phyloP scores from a whole-genome alignment of 1,140 invertebrate species.

The Achroia grisella region DNA sequence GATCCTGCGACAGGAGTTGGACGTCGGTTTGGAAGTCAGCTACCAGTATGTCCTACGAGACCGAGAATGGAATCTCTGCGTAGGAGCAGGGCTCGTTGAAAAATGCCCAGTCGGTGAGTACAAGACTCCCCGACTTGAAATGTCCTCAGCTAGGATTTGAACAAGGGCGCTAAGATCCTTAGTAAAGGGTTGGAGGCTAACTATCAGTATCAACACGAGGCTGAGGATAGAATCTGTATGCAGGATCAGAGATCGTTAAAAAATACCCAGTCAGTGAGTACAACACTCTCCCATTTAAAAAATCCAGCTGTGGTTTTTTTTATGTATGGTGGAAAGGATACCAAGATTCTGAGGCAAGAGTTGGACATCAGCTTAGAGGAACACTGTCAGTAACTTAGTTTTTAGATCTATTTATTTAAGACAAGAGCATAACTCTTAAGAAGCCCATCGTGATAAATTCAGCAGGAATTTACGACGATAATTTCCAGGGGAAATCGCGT shows the following conservation, averaged over 20 bases:
- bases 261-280: constrained; percentile 28
- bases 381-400: constrained; percentile 58
- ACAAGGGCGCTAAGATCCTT: constrained; percentile 41
- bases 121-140: too few relatives aligned
- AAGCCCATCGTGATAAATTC: too few relatives aligned
- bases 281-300: too few relatives aligned
- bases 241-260: constrained; percentile 55
- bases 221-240: constrained; percentile 71
- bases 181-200: constrained; percentile 53
- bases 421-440: too few relatives aligned
- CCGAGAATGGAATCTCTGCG: constrained; percentile 71
- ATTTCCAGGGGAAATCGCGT: too few relatives aligned
- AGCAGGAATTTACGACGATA: too few relatives aligned
- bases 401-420: too few relatives aligned
- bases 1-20: constrained; percentile 55
- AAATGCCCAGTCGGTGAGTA: constrained; percentile 28
- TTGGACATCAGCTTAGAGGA: constrained; percentile 55
- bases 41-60: constrained; percentile 69
- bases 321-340: constrained; percentile 9
- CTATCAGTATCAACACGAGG: constrained; percentile 68
- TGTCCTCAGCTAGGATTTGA: not conserved
- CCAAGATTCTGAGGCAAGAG: constrained; percentile 58
- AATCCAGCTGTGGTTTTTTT: not conserved
- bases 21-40: constrained; percentile 49
- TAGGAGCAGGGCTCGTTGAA: constrained; percentile 58